Percentiles rank a stretch among this genome's conserved stretches.
These are phyloP conservation scores for Bombus pascuorum DNA, from an alignment of 1,140 invertebrate genomes.

Conservation along the genomic window DNA sequence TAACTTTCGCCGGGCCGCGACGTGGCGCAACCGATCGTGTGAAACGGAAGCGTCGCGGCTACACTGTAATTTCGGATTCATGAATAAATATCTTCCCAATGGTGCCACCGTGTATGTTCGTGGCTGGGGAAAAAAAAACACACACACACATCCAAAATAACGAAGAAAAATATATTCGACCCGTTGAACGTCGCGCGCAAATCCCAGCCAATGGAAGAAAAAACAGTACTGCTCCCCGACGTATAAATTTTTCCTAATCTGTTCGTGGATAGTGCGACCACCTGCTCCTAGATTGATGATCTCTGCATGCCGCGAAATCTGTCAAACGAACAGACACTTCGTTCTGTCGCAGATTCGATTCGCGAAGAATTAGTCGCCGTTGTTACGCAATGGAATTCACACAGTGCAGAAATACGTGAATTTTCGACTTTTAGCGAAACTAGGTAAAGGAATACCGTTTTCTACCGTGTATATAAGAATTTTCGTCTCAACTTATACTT, in stretches of 20 bases:
- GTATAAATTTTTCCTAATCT: constrained; percentile 63
- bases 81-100: constrained; percentile 63
- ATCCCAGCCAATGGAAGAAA: constrained; percentile 59
- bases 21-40: constrained; percentile 35
- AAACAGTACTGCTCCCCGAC: constrained; percentile 51
- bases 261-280: constrained; percentile 62
- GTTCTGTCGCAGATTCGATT: constrained; percentile 3
- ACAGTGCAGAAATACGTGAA: too few species aligned
- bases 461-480: too few species aligned
- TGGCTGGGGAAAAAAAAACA: neutral
- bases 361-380: constrained; percentile 26
- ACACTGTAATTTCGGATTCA: constrained; percentile 66
- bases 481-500: too few species aligned
- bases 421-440: too few species aligned
- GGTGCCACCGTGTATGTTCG: neutral
- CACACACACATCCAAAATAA: neutral
- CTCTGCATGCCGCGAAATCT: constrained; percentile 35
- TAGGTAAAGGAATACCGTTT: too few species aligned
- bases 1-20: constrained; percentile 34
- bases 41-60: constrained; percentile 53
- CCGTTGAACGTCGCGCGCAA: constrained; percentile 35
- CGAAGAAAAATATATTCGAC: constrained; percentile 6
- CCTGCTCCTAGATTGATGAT: constrained; percentile 69
- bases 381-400: too few species aligned
- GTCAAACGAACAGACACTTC: constrained; percentile 45